Evolutionary conservation across 2,797 vertebrate genomes (phyloP), one percentile per base, ranked within the genome.

Genomic region (Tinamus major): DNA sequence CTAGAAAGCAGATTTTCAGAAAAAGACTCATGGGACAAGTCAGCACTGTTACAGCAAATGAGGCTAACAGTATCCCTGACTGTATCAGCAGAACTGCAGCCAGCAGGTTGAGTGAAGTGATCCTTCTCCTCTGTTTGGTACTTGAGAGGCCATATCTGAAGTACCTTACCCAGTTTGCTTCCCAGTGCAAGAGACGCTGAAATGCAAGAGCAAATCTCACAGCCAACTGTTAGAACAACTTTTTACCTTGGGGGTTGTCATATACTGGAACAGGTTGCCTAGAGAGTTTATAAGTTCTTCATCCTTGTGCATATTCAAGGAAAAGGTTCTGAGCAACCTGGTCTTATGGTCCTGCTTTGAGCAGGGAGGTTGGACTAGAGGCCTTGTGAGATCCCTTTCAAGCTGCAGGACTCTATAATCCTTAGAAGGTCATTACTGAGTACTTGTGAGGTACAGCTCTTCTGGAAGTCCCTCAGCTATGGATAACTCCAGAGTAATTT

Each of bases 151-250:
- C 37, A 14, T 14, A 31, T 24, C 68, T 31, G 37, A 15, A 41
- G 37, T 17, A 51, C 27, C 39, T 13, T 10, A 24, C 53, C 39
- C 68, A 41, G 37, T 71, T 70, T 55, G 18, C 27, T 51, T 27
- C 37, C 33, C 26, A 37, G 33, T 51, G 27, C 35, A 51, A 69
- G 26, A 39, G 18, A 35, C 16, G 37, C 24, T 49, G 18, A 37
- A 37, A 39, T 33, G 37, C 17, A 9, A 33, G 9, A 29, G 26
- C 19, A 70, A 70, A 37, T 39, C 48, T 24, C 29, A 20, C 29
- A 20, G 48, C 0, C 2, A 48, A 20, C 41, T 71, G 11, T 46
- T 33, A 64, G 13, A 59, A 31, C 1, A 19, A 7, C 3, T 13
- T 56, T 42, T 42, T 16, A 41, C 33, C 14, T 20, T n/a, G 9